Evolutionary conservation across 2,797 vertebrate genomes (phyloP), one percentile per base, ranked within the genome.

Genomic region (Passerculus sandwichensis): DNA sequence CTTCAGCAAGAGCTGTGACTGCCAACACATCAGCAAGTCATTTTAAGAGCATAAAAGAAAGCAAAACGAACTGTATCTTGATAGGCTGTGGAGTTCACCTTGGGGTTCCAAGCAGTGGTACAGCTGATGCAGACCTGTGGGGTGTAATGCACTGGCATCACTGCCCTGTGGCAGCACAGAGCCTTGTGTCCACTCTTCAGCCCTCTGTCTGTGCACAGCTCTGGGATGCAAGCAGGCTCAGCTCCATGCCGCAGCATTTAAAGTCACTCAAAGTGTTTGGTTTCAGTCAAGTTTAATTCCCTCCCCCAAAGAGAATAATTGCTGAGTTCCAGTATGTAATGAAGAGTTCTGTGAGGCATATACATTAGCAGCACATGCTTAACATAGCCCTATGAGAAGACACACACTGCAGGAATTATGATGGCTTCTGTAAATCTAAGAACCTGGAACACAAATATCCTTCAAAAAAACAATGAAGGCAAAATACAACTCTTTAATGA

Each of bases 11-110:
- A 53, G 19, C 29, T 80, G 30, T 51, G 65, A 30, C 56, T 91
- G 78, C 54, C 69, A 93, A 27, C 54, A 59, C 48, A 83, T 80
- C 84, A 92, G 84, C 81, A 93, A 94, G 36, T 51, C 20, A 72
- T 88, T 89, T 92, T 25, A 54, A 59, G 19, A 83, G 29, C 47
- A 72, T 53, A 71, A 71, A 67, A 66, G 54, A 67, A 74, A 88
- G 66, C 19, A 40, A 80, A 81, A 81, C 38, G 22, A 70, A 40
- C 38, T 50, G 42, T 40, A 45, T 26, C 47, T 80, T 50, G 17
- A 17, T 34, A 30, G 44, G 26, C 25, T 59, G 2, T 22, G 47
- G 34, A 81, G 74, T 64, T 71, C 26, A 32, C 57, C 75, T 70
- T 66, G 71, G 1, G 11, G 38, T n/a, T 70, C 1, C 1, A 60